Conservation (phyloP, 1,140 invertebrate species). For the Brachionus rubens region DNA sequence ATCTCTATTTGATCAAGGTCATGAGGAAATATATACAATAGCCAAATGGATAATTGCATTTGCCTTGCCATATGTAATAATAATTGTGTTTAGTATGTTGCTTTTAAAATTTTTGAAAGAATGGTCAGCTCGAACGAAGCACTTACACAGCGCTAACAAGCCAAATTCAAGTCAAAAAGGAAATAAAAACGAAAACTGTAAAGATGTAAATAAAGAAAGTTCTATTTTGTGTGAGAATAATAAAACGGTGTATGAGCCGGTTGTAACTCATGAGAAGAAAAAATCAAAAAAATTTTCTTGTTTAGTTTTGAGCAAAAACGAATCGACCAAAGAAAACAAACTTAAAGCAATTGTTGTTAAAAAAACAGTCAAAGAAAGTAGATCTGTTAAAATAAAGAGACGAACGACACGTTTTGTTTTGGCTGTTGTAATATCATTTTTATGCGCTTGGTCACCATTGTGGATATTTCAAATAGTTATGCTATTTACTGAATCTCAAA, state of each 20-base stretch:
- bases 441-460: slow-evolving; percentile 24
- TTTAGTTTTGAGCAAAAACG: not conserved
- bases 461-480: slow-evolving; percentile 41
- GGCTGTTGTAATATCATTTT: slow-evolving; percentile 21
- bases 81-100: slow-evolving; percentile 32
- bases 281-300: not conserved
- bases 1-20: slow-evolving; percentile 25
- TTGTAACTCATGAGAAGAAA: too few species aligned
- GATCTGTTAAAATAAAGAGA: not conserved
- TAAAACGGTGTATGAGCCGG: too few species aligned
- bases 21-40: slow-evolving; percentile 34
- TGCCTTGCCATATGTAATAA: slow-evolving; percentile 20
- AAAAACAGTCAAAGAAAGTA: not conserved
- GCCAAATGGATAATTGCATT: slow-evolving; percentile 44
- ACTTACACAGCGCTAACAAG: not conserved
- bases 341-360: not conserved
- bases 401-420: slow-evolving; percentile 35
- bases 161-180: not conserved
- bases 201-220: not conserved
- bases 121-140: slow-evolving; percentile 22
- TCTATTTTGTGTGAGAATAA: not conserved
- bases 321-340: not conserved
- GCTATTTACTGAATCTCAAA: slow-evolving; percentile 2
- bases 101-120: slow-evolving; percentile 39
- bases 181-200: not conserved